These are phyloP conservation scores for Dorcus hopei DNA, from an alignment of 2,888 invertebrate genomes.

Conservation along the genomic window DNA sequence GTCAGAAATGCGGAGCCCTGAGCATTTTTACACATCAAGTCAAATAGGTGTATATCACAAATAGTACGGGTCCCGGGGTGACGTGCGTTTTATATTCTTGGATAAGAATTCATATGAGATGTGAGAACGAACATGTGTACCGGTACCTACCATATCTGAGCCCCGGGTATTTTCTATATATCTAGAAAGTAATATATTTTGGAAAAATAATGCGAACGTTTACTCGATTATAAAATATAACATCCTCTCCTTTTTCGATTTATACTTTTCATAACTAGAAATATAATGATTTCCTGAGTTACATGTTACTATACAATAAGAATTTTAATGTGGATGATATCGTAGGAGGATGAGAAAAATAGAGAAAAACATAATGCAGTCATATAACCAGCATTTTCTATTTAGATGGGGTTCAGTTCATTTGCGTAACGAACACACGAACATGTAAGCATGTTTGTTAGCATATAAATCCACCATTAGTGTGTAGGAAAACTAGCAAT, in stretches of 20 bases:
- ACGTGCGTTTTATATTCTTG: constrained; percentile 39
- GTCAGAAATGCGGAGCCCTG: constrained; percentile 27
- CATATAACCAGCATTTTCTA: constrained; percentile 5
- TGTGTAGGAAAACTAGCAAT: constrained; percentile 40
- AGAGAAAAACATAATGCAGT: background rate
- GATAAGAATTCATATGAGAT: constrained; percentile 42
- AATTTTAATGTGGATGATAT: too few species aligned
- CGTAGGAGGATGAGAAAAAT: too few species aligned
- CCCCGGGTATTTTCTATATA: background rate
- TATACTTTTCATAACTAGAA: too few species aligned
- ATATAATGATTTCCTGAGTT: too few species aligned
- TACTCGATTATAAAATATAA: background rate
- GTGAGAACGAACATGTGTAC: constrained; percentile 37
- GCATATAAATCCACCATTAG: constrained; percentile 47
- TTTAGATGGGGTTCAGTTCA: constrained; percentile 29
- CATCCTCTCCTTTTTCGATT: too few species aligned
- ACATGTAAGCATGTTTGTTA: constrained; percentile 42
- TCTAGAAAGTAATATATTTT: background rate
- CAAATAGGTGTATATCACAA: constrained; percentile 37
- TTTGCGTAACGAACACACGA: constrained; percentile 42
- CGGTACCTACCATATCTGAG: background rate
- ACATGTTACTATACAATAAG: too few species aligned
- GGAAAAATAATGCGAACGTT: background rate
- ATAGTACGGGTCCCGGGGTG: constrained; percentile 37
- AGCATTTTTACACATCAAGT: constrained; percentile 30